phyloP scores from a whole-genome alignment of 1,140 invertebrate genomes.

The Odontomachus brunneus region DNA sequence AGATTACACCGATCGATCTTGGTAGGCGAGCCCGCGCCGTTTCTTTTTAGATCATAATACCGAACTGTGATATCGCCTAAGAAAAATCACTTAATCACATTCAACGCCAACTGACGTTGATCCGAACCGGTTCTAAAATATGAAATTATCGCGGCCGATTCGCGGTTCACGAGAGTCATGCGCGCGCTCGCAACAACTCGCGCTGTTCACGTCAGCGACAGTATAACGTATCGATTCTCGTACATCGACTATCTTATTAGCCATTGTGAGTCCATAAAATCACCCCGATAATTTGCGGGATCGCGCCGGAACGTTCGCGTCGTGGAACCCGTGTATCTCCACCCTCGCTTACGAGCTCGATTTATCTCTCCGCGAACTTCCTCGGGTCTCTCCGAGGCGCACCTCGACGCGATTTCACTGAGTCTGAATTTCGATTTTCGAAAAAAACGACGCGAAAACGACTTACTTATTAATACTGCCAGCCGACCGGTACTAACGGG shows the following conservation, averaged over 20 bases:
- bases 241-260: slow-evolving; percentile 23
- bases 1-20: slow-evolving; percentile 1
- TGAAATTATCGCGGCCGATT: slow-evolving; percentile 9
- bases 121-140: slow-evolving; percentile 49
- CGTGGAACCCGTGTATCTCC: neutral
- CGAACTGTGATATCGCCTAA: slow-evolving; percentile 2
- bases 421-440: no score
- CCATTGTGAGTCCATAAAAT: slow-evolving; percentile 19
- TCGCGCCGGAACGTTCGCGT: neutral
- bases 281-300: slow-evolving; percentile 11
- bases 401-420: no score
- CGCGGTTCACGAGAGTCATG: neutral
- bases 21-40: neutral
- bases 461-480: no score
- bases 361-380: no score
- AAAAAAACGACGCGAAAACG: no score
- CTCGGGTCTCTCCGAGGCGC: no score
- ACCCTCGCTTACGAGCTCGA: no score
- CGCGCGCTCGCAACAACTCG: no score
- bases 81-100: slow-evolving; percentile 41
- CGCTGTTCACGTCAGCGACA: slow-evolving; percentile 11
- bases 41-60: slow-evolving; percentile 28
- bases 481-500: no score
- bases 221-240: slow-evolving; percentile 24
- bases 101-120: slow-evolving; percentile 29